Evolutionary conservation across 1,140 invertebrate species (phyloP).

Genomic region (Sitophilus oryzae): DNA sequence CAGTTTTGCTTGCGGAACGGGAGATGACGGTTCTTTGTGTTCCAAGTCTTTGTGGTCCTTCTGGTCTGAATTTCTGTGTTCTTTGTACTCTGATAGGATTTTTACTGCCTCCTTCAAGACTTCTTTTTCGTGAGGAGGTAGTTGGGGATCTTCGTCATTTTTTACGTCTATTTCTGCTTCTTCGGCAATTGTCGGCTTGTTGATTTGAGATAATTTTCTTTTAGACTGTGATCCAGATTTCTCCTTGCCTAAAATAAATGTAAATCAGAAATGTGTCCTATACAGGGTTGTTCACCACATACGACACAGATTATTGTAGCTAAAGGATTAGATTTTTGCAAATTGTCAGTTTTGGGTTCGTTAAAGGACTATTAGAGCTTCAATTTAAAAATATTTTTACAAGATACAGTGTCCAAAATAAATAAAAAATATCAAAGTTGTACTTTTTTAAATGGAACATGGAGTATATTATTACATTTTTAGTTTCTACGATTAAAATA

Average conservation of each 20-base stretch:
- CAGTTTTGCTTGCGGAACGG: conserved; percentile 12
- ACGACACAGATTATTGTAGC: too few relatives aligned
- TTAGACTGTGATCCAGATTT: conserved; percentile 11
- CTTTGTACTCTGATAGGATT: conserved; percentile 29
- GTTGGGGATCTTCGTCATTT: neutral
- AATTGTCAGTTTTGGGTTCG: too few relatives aligned
- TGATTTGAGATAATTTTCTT: conserved; percentile 23
- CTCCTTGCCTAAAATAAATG: conserved; percentile 15
- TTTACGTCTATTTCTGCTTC: conserved; percentile 46
- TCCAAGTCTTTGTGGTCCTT: conserved; percentile 17
- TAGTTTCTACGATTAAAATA: too few relatives aligned
- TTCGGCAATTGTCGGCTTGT: conserved; percentile 45
- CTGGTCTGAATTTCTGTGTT: conserved; percentile 16
- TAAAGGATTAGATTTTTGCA: too few relatives aligned
- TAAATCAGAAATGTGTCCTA: too few relatives aligned
- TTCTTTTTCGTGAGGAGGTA: conserved; percentile 27
- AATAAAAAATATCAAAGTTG: too few relatives aligned
- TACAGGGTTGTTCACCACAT: too few relatives aligned
- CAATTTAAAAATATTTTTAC: too few relatives aligned
- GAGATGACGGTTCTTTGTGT: conserved; percentile 1
- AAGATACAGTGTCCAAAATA: too few relatives aligned
- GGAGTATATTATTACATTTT: too few relatives aligned
- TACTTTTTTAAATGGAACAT: too few relatives aligned
- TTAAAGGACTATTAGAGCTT: too few relatives aligned
- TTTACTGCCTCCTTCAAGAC: conserved; percentile 33